These are phyloP conservation scores for Polypedilum pembai DNA, from an alignment of 1,140 invertebrate species.

Conservation along the genomic window DNA sequence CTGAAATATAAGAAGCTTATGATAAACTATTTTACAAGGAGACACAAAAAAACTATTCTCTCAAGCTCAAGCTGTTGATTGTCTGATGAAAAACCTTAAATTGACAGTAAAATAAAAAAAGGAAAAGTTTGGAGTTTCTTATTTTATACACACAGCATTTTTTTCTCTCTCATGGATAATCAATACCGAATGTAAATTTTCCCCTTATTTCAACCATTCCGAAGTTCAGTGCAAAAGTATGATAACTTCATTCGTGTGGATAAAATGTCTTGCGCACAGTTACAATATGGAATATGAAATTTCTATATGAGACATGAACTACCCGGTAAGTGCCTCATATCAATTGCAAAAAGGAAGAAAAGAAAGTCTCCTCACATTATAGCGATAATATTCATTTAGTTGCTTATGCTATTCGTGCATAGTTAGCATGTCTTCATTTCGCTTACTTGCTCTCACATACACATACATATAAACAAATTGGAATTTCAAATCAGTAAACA, in stretches of 20 bases:
- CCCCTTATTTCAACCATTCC: too few species aligned
- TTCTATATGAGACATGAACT: background rate
- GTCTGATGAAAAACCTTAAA: slow-evolving; percentile 2
- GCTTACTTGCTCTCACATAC: too few species aligned
- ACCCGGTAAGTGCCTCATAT: too few species aligned
- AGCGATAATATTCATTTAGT: slow-evolving; percentile 1
- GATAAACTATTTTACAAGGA: background rate
- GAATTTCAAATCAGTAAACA: too few species aligned
- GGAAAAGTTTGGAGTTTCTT: background rate
- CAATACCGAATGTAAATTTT: background rate
- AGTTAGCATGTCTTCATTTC: background rate
- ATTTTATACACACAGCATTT: background rate
- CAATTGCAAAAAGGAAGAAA: too few species aligned
- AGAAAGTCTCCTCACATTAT: background rate
- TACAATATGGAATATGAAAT: background rate
- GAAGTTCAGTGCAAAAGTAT: background rate
- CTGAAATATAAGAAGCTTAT: background rate
- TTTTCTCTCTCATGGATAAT: slow-evolving; percentile 7
- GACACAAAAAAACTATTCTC: background rate
- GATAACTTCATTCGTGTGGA: background rate
- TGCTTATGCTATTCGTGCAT: background rate
- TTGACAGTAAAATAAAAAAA: background rate
- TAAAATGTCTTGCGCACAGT: background rate
- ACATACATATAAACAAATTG: too few species aligned
- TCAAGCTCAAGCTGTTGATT: background rate